Base-by-base conservation (phyloP, 2,888 invertebrate genomes). In the Schizaphis graminum region DNA sequence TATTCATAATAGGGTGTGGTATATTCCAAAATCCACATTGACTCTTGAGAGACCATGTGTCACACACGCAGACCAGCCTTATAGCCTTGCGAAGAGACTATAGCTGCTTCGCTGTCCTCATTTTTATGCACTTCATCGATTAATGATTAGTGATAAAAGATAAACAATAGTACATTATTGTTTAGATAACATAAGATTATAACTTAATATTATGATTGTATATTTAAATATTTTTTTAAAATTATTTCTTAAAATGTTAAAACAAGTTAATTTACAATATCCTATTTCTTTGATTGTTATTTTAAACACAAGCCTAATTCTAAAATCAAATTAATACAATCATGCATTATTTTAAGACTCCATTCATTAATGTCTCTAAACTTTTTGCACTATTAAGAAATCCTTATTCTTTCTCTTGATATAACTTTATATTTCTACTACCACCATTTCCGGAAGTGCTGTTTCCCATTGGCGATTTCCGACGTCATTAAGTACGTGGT, bases 401-500 rank as follows among this genome's bases (percentile, higher is more conserved):
- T 57, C 56, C 35, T 89, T 89, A 89, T 57, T 89, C 26, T 47
- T 67, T 47, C 26, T 61, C 35, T 49, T 24, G 53, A 91, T 91
- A 91, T n/a, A 57, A 85, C 44, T 92, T 61, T 57, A 87, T 49
- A 92, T 53, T 56, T 91, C 26, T 91, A 86, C 16, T 47, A 28
- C 57, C 16, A 67, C 61, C 16, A 35, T 92, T 87, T 67, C 87
- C 87, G 61, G 26, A 87, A 87, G 86, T 61, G 57, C 47, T 44
- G 24, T 86, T 57, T 92, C n/a, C 49, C 61, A 61, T 47, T 61
- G 16, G 35, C 44, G 35, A 87, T 87, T 49, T 92, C 92, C 85
- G 92, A 49, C 49, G 61, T 92, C 61, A 91, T 91, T 87, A 92
- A 87, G 35, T 61, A 92, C 61, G 87, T 87, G 92, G 35, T 53